Percentiles rank a stretch among this genome's conserved stretches.
Evolutionary conservation across 2,888 invertebrate genomes (phyloP).

Genomic region (Oithona nana): DNA sequence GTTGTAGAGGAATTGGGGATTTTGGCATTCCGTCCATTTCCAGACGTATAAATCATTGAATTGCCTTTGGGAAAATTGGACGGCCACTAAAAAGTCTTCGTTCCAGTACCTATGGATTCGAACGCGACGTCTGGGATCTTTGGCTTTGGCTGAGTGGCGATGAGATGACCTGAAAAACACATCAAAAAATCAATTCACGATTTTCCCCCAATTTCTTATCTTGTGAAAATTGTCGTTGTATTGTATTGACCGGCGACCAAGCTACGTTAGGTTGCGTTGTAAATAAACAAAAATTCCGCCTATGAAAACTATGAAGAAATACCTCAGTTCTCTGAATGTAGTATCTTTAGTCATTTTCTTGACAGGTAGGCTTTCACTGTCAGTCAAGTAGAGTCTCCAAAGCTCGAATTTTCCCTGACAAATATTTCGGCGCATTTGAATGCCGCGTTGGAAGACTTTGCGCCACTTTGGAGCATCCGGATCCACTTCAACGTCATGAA

Average conservation of each 20-base stretch:
- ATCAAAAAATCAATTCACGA: too few species aligned
- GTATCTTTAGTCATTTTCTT: not conserved
- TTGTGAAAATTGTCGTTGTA: too few species aligned
- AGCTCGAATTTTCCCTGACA: not conserved
- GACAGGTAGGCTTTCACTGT: not conserved
- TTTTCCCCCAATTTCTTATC: too few species aligned
- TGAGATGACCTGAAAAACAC: not conserved
- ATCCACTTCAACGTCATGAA: not conserved
- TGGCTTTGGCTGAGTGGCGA: not conserved
- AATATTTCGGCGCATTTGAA: not conserved
- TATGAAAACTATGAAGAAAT: too few species aligned
- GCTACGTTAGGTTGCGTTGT: too few species aligned
- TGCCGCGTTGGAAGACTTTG: not conserved
- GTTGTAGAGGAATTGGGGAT: not conserved
- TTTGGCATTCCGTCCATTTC: not conserved
- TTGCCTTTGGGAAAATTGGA: not conserved
- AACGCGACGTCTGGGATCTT: not conserved
- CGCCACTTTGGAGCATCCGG: not conserved
- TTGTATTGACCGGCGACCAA: too few species aligned
- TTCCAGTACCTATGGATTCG: not conserved
- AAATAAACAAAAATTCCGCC: too few species aligned
- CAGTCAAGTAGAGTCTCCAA: not conserved
- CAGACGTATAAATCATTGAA: not conserved
- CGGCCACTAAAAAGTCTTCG: not conserved
- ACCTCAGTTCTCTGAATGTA: not conserved